Percentiles rank a stretch among this genome's conserved stretches.
These are phyloP conservation scores for Ascidia mentula DNA, from an alignment of 23 tunicate species.

Conservation along the genomic window DNA sequence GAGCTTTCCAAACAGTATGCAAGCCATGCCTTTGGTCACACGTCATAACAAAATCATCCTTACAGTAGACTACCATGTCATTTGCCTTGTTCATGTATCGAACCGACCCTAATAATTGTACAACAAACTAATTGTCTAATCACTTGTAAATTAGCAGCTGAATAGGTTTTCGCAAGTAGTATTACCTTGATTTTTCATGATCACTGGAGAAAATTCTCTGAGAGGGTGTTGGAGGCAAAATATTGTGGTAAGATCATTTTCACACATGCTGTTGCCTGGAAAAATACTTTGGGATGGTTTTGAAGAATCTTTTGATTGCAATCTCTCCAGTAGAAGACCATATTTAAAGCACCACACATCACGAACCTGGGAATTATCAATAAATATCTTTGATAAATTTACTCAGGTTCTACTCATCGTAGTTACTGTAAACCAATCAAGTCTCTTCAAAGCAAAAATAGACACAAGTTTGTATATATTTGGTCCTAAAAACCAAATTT, in stretches of 20 bases:
- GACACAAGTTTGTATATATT: too few relatives aligned
- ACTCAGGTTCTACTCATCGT: too few relatives aligned
- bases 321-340: conserved; percentile 81
- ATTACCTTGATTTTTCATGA: conserved; percentile 74
- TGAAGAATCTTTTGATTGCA: neutral
- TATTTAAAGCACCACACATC: conserved; percentile 70
- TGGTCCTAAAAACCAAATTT: neutral
- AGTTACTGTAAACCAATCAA: too few relatives aligned
- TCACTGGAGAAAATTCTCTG: conserved; percentile 79
- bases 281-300: neutral
- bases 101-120: conserved; percentile 49
- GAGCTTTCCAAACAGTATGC: conserved; percentile 90
- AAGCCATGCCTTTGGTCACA: conserved; percentile 75
- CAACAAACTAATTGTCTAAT: neutral
- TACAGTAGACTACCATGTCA: conserved; percentile 78
- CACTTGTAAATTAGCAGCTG: neutral
- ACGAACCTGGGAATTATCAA: conserved; percentile 35
- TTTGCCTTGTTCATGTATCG: conserved; percentile 82
- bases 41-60: conserved; percentile 82
- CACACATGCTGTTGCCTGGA: conserved; percentile 18
- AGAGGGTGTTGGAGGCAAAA: conserved; percentile 91
- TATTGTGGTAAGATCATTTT: conserved; percentile 74
- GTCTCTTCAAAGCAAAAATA: too few relatives aligned
- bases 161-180: too few relatives aligned
- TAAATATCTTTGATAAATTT: neutral